These are phyloP conservation scores for Oncorhynchus tshawytscha DNA, from an alignment of 2,113 vertebrate genomes.

Conservation along the genomic window DNA sequence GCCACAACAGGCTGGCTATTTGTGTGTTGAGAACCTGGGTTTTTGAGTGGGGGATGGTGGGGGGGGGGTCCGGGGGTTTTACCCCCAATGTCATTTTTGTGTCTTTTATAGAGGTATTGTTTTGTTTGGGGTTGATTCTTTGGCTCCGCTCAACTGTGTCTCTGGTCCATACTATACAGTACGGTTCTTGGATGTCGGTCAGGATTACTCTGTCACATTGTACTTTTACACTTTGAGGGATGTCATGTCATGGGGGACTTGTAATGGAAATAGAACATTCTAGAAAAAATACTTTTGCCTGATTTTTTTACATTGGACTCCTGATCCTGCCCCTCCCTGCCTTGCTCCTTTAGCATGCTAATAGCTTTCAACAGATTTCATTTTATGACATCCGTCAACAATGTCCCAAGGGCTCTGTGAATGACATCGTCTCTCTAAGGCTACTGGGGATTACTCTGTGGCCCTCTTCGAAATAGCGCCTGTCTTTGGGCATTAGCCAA, in stretches of 20 bases:
- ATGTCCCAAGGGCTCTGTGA: background rate
- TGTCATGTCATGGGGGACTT: background rate
- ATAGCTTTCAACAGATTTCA: background rate
- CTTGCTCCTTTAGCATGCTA: background rate
- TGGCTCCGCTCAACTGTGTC: too few species aligned
- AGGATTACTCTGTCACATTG: background rate
- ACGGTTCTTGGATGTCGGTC: background rate
- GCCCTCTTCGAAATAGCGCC: background rate
- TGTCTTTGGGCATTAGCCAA: background rate
- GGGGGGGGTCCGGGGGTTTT: background rate
- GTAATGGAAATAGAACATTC: background rate
- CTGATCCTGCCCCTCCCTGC: background rate
- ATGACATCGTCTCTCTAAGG: background rate
- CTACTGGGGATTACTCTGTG: background rate
- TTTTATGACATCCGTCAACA: background rate
- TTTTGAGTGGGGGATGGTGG: background rate
- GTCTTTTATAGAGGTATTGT: background rate
- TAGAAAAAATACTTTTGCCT: background rate
- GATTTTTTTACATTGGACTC: too few species aligned
- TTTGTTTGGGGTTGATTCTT: too few species aligned
- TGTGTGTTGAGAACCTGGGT: background rate
- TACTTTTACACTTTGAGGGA: background rate
- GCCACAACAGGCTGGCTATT: too few species aligned
- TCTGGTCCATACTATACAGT: too few species aligned
- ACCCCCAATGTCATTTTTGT: background rate